phyloP scores from a whole-genome alignment of 2,797 vertebrate species.

The Tadarida brasiliensis region DNA sequence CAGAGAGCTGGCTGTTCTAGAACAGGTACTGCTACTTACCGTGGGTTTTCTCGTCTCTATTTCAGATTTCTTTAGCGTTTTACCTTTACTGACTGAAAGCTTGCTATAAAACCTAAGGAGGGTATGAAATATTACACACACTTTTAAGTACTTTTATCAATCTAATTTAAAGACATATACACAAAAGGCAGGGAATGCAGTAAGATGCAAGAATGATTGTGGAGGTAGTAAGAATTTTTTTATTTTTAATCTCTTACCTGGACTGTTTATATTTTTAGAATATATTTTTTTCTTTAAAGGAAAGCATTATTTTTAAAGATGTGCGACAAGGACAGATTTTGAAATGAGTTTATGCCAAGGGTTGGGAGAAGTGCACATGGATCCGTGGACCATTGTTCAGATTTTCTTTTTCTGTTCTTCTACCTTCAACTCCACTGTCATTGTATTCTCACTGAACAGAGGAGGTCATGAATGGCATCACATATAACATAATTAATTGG shows the following conservation, averaged over 20 bases:
- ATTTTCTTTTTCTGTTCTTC: background rate
- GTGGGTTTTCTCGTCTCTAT: background rate
- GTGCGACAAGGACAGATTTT: background rate
- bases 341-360: background rate
- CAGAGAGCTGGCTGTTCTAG: background rate
- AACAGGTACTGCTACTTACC: background rate
- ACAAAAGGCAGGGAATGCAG: background rate
- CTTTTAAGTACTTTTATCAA: background rate
- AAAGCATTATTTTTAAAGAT: background rate
- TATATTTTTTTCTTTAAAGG: background rate
- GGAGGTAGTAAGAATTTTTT: accelerated
- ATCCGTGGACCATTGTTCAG: background rate
- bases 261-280: background rate
- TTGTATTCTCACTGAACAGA: background rate
- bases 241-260: background rate
- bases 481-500: background rate
- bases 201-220: accelerated
- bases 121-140: background rate
- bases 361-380: background rate
- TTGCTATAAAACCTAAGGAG: background rate
- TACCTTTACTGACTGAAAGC: background rate
- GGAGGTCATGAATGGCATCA: background rate
- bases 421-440: background rate
- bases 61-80: background rate
- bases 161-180: background rate